Evolutionary conservation across 2,113 vertebrate species (phyloP).

Genomic region (Calidris pugnax): DNA sequence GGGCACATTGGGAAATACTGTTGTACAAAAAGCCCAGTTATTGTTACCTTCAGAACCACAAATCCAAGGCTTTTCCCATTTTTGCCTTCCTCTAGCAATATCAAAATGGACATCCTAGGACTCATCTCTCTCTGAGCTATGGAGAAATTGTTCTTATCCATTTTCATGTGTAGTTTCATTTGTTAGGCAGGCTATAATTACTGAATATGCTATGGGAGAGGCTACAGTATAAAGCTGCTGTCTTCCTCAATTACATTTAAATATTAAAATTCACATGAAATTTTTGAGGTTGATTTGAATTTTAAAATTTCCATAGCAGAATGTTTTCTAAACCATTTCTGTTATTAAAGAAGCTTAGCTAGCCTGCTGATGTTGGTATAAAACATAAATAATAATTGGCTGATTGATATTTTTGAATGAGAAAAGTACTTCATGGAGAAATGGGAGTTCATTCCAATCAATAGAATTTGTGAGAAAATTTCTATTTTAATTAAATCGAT

Average conservation of each 20-base stretch:
- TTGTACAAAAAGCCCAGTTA: neutral
- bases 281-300: neutral
- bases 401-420: constrained; percentile 1
- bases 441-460: neutral
- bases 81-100: neutral
- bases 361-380: neutral
- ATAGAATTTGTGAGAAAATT: neutral
- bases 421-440: neutral
- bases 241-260: neutral
- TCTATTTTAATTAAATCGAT: constrained; percentile 1
- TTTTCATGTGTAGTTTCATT: neutral
- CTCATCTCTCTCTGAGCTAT: neutral
- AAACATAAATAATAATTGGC: neutral
- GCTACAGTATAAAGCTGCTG: neutral
- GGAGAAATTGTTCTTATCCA: neutral
- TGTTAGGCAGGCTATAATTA: neutral
- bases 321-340: neutral
- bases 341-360: neutral
- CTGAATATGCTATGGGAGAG: neutral
- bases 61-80: neutral
- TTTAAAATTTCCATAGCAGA: neutral
- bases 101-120: neutral
- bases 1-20: fast-evolving
- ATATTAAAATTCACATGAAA: neutral
- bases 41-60: neutral